Evolutionary conservation across 2,113 vertebrate species (phyloP).

Genomic region (Pongo abelii): DNA sequence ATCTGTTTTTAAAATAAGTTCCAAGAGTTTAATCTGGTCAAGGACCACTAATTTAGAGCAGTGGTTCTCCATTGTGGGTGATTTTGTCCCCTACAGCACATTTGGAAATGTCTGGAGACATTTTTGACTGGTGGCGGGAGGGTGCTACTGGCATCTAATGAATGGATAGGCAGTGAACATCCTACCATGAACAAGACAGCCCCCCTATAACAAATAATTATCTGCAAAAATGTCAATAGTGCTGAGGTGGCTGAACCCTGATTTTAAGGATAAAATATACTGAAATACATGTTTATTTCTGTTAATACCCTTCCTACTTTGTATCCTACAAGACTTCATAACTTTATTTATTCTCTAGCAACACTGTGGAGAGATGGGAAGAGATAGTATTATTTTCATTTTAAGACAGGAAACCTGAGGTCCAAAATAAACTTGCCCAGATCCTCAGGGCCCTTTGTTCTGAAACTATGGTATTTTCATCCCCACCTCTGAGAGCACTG

Average conservation of each 20-base stretch:
- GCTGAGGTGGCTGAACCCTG: not conserved
- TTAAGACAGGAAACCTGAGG: not conserved
- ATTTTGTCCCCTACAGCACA: not conserved
- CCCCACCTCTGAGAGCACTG: not conserved
- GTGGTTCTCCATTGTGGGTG: not conserved
- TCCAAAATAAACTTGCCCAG: not conserved
- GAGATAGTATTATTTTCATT: not conserved
- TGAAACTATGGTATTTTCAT: not conserved
- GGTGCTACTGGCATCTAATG: too few species aligned
- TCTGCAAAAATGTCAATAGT: not conserved
- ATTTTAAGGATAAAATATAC: not conserved
- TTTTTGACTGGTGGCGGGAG: not conserved
- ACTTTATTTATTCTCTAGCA: not conserved
- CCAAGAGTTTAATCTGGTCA: not conserved
- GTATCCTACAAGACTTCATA: not conserved
- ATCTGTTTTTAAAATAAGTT: not conserved
- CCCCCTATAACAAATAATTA: not conserved
- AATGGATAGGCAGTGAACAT: not conserved
- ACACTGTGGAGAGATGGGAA: not conserved
- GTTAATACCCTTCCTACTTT: not conserved
- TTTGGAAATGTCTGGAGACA: not conserved
- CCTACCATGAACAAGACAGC: not conserved
- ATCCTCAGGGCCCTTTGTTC: not conserved
- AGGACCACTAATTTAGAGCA: not conserved
- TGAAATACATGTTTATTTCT: not conserved